phyloP scores from a whole-genome alignment of 1,140 invertebrate genomes.

The Sesamia nonagrioides region DNA sequence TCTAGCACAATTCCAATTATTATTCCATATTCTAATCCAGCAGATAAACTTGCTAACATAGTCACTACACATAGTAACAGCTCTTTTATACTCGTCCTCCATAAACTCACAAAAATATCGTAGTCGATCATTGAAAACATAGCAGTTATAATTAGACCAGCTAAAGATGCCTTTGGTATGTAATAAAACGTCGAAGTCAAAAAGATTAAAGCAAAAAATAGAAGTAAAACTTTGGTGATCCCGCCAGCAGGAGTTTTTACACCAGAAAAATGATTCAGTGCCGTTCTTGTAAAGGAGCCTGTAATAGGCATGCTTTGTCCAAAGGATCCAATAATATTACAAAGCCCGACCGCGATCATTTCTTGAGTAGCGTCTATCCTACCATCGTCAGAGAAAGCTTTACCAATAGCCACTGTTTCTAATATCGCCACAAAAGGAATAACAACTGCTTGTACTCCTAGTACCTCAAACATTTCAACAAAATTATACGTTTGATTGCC shows the following conservation, averaged over 20 bases:
- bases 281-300: slow-evolving; percentile 96
- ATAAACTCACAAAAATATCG: slow-evolving; percentile 67
- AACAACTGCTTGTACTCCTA: slow-evolving; percentile 90
- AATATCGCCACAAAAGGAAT: slow-evolving; percentile 93
- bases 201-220: slow-evolving; percentile 73
- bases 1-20: slow-evolving; percentile 73
- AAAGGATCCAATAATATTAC: slow-evolving; percentile 95
- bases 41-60: slow-evolving; percentile 66
- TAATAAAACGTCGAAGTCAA: slow-evolving; percentile 82
- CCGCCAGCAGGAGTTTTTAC: slow-evolving; percentile 95
- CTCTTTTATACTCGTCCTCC: slow-evolving; percentile 73
- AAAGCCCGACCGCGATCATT: slow-evolving; percentile 93
- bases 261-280: slow-evolving; percentile 96
- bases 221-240: slow-evolving; percentile 88
- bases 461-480: slow-evolving; percentile 88
- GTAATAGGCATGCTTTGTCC: slow-evolving; percentile 95
- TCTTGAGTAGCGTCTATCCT: slow-evolving; percentile 93
- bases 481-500: slow-evolving; percentile 88
- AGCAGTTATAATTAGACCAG: slow-evolving; percentile 80
- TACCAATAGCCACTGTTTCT: slow-evolving; percentile 94
- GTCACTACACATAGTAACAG: slow-evolving; percentile 68
- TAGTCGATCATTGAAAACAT: slow-evolving; percentile 82
- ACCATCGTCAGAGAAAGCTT: slow-evolving; percentile 90
- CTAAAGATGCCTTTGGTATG: slow-evolving; percentile 81
- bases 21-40: slow-evolving; percentile 80